Evolutionary conservation across 2,888 invertebrate species (phyloP).

Genomic region (Noctuana brunneofusca): DNA sequence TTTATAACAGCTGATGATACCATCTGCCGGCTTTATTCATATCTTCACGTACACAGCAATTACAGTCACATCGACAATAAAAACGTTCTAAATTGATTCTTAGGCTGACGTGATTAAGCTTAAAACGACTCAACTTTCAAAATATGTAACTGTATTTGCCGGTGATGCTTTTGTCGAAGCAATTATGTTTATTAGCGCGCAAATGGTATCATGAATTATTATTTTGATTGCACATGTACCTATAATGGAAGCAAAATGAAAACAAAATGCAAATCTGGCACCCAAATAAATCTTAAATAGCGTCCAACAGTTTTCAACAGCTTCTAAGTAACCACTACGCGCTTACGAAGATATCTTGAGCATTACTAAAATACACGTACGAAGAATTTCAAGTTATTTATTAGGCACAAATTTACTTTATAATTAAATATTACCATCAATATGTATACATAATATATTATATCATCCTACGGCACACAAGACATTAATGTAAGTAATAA

Average conservation of each 20-base stretch:
- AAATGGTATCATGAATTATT: constrained; percentile 37
- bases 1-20: constrained; percentile 37
- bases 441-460: constrained; percentile 54
- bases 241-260: constrained; percentile 48
- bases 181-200: constrained; percentile 23
- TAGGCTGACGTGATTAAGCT: constrained; percentile 6
- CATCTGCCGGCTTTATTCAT: constrained; percentile 33
- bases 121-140: constrained; percentile 1
- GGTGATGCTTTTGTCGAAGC: constrained; percentile 25
- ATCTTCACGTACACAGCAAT: constrained; percentile 19
- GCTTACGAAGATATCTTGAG: constrained; percentile 77
- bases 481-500: constrained; percentile 46
- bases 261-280: constrained; percentile 73
- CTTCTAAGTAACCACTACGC: constrained; percentile 71
- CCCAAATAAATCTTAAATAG: constrained; percentile 61
- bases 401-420: constrained; percentile 78
- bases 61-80: constrained; percentile 22
- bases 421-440: constrained; percentile 43
- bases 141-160: constrained; percentile 25
- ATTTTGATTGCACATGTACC: constrained; percentile 40
- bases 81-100: constrained; percentile 7
- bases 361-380: constrained; percentile 74
- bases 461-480: constrained; percentile 70
- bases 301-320: constrained; percentile 61
- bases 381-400: constrained; percentile 66